Percentiles rank a stretch among this genome's conserved stretches.
Conservation (phyloP, 2,113 vertebrate genomes). For the Rousettus leschenaultii region DNA sequence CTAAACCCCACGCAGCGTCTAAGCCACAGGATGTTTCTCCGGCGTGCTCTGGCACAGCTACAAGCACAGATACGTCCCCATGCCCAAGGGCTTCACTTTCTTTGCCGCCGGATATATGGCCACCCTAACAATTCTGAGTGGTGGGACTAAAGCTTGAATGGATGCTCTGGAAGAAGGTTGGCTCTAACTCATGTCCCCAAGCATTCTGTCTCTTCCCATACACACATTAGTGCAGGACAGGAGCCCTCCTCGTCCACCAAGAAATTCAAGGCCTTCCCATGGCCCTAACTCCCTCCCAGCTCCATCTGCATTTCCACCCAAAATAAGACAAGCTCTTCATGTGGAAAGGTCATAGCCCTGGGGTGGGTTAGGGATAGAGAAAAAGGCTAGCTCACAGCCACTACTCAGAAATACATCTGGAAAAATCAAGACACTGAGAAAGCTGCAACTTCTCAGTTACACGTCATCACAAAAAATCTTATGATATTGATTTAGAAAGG, state of each 20-base stretch:
- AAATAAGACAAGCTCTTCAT: neutral
- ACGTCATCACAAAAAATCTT: neutral
- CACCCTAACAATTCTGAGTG: neutral
- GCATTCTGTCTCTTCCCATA: neutral
- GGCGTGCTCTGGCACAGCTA: neutral
- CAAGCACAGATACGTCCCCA: neutral
- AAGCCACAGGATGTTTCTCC: constrained; percentile 29
- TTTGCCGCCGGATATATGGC: neutral
- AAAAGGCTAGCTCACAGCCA: neutral
- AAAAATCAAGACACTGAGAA: neutral
- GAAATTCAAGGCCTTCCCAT: neutral
- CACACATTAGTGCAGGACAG: neutral
- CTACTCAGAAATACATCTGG: neutral
- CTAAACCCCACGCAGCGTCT: constrained; percentile 39
- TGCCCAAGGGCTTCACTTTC: neutral
- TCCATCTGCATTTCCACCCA: neutral
- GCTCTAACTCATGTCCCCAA: neutral
- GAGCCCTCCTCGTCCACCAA: neutral
- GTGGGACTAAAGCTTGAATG: neutral
- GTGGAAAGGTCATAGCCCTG: neutral
- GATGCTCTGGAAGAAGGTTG: neutral
- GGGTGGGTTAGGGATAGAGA: neutral
- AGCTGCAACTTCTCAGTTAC: neutral
- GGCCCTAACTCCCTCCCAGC: neutral
- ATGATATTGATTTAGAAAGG: neutral